Evolutionary conservation across 1,140 invertebrate species (phyloP).

Genomic region (Hylaeus volcanicus): DNA sequence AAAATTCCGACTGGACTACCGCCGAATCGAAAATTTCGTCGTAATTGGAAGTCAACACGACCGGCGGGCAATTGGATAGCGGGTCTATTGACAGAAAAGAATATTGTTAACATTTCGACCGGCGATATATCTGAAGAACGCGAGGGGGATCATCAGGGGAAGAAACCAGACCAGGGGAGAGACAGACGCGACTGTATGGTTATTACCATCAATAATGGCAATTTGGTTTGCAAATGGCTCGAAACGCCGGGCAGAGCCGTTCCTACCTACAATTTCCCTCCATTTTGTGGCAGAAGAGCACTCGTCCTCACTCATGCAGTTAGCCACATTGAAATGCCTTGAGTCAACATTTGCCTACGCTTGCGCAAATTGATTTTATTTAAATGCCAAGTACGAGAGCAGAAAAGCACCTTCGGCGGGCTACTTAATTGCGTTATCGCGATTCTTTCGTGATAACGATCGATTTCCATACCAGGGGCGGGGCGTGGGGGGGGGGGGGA

Average conservation of each 20-base stretch:
- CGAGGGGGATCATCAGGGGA: slow-evolving; percentile 42
- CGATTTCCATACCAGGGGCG: neutral
- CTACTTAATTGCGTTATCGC: slow-evolving; percentile 76
- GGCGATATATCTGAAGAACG: slow-evolving; percentile 61
- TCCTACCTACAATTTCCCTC: slow-evolving; percentile 78
- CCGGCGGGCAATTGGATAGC: slow-evolving; percentile 36
- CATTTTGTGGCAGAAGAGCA: slow-evolving; percentile 75
- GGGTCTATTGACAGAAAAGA: slow-evolving; percentile 55
- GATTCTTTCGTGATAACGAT: slow-evolving; percentile 59
- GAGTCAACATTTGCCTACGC: slow-evolving; percentile 80
- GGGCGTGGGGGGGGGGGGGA: too few species aligned
- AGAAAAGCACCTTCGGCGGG: slow-evolving; percentile 68
- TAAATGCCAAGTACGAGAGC: slow-evolving; percentile 76
- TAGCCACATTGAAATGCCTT: slow-evolving; percentile 78
- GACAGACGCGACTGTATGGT: slow-evolving; percentile 75
- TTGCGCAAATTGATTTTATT: slow-evolving; percentile 79
- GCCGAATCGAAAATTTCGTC: slow-evolving; percentile 42
- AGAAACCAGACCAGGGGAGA: slow-evolving; percentile 30
- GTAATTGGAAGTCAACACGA: slow-evolving; percentile 7
- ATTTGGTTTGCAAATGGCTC: slow-evolving; percentile 80
- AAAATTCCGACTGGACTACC: neutral
- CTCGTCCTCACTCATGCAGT: slow-evolving; percentile 72
- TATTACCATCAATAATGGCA: slow-evolving; percentile 81
- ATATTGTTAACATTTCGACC: slow-evolving; percentile 62
- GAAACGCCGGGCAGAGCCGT: slow-evolving; percentile 75